Percentiles rank a stretch among this genome's conserved stretches.
phyloP scores from a whole-genome alignment of 2,797 vertebrate genomes.

The Acanthiza pusilla region DNA sequence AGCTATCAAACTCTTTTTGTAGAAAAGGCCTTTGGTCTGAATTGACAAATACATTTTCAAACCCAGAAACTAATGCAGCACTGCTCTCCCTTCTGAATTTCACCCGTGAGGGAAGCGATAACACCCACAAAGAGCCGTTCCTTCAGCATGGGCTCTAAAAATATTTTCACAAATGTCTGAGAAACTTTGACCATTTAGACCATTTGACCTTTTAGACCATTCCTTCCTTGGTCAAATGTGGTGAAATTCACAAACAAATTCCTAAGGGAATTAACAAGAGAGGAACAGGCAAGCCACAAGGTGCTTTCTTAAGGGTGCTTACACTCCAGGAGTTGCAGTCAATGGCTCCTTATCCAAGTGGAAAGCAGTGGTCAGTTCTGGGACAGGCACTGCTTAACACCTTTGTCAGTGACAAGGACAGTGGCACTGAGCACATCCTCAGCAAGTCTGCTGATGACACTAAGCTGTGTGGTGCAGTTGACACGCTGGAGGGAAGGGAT shows the following conservation, averaged over 20 bases:
- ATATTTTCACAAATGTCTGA: neutral
- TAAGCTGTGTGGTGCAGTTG: neutral
- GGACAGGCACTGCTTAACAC: rapidly evolving
- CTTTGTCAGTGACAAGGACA: neutral
- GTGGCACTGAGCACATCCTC: neutral
- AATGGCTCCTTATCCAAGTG: neutral
- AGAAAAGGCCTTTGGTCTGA: neutral
- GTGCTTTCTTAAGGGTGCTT: neutral
- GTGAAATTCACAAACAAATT: neutral
- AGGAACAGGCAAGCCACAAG: neutral
- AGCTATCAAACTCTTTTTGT: neutral
- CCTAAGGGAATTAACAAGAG: neutral
- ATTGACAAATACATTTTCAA: neutral
- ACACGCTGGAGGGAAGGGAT: neutral
- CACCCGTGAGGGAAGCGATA: neutral
- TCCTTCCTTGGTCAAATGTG: neutral
- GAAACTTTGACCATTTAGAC: neutral
- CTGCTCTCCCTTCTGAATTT: neutral
- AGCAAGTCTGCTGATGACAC: neutral
- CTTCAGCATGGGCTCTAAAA: neutral
- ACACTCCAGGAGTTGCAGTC: neutral
- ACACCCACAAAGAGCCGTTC: neutral
- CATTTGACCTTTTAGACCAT: neutral
- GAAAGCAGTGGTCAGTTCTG: neutral
- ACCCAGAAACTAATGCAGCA: neutral